These are phyloP conservation scores for Petaurus breviceps DNA, from an alignment of 2,113 vertebrate species.

Conservation along the genomic window DNA sequence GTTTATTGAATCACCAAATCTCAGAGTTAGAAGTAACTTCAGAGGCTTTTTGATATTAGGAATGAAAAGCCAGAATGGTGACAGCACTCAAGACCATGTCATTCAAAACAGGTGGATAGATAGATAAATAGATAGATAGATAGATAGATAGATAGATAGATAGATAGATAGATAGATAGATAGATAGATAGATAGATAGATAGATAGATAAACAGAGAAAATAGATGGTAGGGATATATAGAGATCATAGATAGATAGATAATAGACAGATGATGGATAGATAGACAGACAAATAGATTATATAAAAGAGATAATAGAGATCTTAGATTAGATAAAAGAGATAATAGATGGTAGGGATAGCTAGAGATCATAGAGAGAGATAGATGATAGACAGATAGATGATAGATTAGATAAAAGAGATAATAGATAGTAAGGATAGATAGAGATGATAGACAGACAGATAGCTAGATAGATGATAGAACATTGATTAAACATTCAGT, in stretches of 20 bases:
- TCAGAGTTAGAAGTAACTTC: no score
- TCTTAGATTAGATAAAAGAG: neutral
- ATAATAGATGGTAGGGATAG: neutral
- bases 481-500: neutral
- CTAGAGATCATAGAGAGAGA: neutral
- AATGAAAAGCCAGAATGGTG: neutral
- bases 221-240: neutral
- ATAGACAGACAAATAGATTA: no score
- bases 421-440: no score
- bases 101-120: neutral
- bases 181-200: neutral
- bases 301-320: no score
- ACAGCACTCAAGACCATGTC: neutral
- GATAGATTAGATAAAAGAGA: no score
- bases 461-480: neutral
- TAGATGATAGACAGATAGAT: neutral
- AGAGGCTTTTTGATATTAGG: neutral
- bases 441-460: neutral
- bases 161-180: neutral
- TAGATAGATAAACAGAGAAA: no score
- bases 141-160: neutral
- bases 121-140: neutral
- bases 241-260: neutral
- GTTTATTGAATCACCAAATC: no score
- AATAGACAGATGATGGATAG: neutral